Evolutionary conservation across 2,113 vertebrate genomes (phyloP).

Genomic region (Ceuthmochares aereus): DNA sequence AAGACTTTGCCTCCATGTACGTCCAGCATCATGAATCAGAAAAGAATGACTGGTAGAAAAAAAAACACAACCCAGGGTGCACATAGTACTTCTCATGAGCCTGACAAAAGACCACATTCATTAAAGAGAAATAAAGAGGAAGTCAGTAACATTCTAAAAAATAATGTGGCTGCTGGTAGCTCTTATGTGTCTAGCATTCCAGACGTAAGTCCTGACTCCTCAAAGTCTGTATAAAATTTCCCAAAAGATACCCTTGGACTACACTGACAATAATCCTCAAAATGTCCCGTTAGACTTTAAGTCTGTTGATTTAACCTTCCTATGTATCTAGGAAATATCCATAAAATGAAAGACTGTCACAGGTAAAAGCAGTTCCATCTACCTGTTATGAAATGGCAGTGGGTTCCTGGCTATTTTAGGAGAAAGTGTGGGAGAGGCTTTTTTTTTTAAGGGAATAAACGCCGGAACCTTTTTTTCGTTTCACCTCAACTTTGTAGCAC

Average conservation of each 20-base stretch:
- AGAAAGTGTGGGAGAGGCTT: neutral
- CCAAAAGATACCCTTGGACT: neutral
- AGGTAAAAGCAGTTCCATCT: neutral
- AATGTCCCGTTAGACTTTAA: neutral
- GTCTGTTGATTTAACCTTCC: neutral
- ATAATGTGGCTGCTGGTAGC: neutral
- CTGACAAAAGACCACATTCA: neutral
- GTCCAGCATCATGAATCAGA: neutral
- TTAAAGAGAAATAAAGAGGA: neutral
- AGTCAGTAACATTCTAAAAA: neutral
- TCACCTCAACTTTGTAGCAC: neutral
- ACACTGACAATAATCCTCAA: neutral
- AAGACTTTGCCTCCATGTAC: neutral
- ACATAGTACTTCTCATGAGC: neutral
- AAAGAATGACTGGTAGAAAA: neutral
- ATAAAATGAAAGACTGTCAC: neutral
- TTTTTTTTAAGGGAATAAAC: neutral
- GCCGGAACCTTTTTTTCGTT: too few relatives aligned
- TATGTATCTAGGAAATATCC: neutral
- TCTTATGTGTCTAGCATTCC: neutral
- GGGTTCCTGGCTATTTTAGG: neutral
- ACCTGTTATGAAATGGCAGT: neutral
- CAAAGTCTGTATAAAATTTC: neutral
- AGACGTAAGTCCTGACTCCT: neutral
- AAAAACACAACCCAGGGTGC: neutral